Conservation (phyloP, 2,797 vertebrate species). For the Oryzias dopingdopingensis region DNA sequence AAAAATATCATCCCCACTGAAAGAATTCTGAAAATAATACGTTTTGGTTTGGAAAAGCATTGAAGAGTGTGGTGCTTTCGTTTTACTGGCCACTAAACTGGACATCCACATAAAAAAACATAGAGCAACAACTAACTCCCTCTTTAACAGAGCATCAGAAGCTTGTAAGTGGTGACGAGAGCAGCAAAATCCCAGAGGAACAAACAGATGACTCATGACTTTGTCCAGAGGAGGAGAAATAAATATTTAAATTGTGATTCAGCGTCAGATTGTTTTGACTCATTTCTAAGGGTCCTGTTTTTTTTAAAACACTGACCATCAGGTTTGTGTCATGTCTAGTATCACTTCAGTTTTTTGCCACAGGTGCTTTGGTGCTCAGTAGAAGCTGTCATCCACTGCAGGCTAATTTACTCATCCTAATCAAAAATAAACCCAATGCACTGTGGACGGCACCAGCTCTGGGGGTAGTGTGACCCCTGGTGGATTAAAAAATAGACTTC, state of each 20-base stretch:
- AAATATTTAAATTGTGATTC: not conserved
- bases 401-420: constrained; percentile 2
- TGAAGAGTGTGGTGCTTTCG: too few species aligned
- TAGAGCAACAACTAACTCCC: not conserved
- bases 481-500: constrained; percentile 37
- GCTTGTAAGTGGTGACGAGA: not conserved
- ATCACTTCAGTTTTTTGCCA: constrained; percentile 2
- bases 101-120: not conserved
- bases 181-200: not conserved
- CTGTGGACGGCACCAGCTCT: constrained; percentile 1
- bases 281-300: not conserved
- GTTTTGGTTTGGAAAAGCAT: too few species aligned
- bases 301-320: not conserved
- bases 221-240: constrained; percentile 1
- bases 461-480: constrained; percentile 70
- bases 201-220: not conserved
- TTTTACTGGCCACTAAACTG: not conserved
- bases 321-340: constrained; percentile 1
- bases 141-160: not conserved
- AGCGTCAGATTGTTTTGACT: not conserved
- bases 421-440: constrained; percentile 22
- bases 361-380: constrained; percentile 7
- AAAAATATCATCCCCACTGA: too few species aligned
- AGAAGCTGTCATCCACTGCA: constrained; percentile 1
- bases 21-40: too few species aligned